Evolutionary conservation across 1,140 invertebrate species (phyloP), one percentile per base, ranked within the genome.

Genomic region (Battus philenor): DNA sequence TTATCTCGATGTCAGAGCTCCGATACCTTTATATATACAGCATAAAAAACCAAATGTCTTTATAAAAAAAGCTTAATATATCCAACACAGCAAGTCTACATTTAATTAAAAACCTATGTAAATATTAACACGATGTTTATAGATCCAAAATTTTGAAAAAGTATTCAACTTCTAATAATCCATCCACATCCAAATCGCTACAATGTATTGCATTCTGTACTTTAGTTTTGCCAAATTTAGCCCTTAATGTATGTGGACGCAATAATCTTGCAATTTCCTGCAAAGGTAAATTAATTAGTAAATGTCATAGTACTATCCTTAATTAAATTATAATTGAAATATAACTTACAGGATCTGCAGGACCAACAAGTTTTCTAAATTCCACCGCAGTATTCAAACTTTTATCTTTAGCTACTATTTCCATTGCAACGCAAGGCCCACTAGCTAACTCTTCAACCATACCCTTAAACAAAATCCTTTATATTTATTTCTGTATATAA

Each of bases 151-250:
- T 93, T 76, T 92, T 93, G 61, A 93, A 94, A 65, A 93, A 92
- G 75, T 93, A 94, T 82, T 93, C 92, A 31, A 93, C 90, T 88
- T 98, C 97, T 44, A 97, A 78, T 26, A 90, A 62, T 1, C 92
- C 92, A 87, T 98, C 96, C 68, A 97, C 95, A 0, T 91, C 89
- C 38, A 98, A 86, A 88, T 98, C 96, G 18, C 96, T 98, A 68
- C 96, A 97, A 75, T 98, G 96, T 3, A 98, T 87, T 4, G 94
- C 95, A 87, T 98, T 98, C 68, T 93, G 89, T 11, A 96, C 90
- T 86, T 93, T 95, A 18, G 91, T 91, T 31, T 87, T 90, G 0
- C 97, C 96, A 87, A 93, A 96, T 52, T 91, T 90, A 0, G 95
- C 96, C 64, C 97, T 87, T 17, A 98, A 71, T 2, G 94, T 94